phyloP scores from a whole-genome alignment of 2,113 vertebrate species.

The Crotalus helleri region DNA sequence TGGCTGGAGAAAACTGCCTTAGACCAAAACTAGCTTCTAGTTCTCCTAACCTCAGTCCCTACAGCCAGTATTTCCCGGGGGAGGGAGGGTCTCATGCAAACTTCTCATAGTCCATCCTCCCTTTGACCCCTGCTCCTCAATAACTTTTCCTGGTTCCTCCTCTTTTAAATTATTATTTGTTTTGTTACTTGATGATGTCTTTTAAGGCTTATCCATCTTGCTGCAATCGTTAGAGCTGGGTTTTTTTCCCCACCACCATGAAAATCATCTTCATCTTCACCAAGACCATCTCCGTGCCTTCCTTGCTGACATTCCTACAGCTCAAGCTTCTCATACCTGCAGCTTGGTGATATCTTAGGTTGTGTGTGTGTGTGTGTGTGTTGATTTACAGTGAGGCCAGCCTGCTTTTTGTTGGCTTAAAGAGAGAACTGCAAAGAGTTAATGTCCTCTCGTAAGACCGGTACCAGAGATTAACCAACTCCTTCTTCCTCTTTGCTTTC shows the following conservation, averaged over 20 bases:
- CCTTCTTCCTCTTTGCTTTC: slow-evolving; percentile 40
- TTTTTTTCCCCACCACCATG: too few relatives aligned
- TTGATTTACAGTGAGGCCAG: not conserved
- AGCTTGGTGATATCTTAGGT: not conserved
- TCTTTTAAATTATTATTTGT: not conserved
- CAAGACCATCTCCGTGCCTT: not conserved
- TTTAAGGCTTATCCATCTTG: not conserved
- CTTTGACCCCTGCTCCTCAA: slow-evolving; percentile 22
- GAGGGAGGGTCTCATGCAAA: not conserved
- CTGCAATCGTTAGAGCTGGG: not conserved
- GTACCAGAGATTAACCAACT: not conserved
- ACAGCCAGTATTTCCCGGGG: not conserved
- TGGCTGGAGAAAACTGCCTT: not conserved
- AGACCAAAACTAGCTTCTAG: not conserved
- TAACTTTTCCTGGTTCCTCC: slow-evolving; percentile 20
- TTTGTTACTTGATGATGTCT: not conserved
- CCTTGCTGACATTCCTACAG: not conserved
- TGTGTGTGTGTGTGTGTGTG: not conserved
- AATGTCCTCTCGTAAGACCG: not conserved
- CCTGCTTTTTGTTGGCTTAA: not conserved
- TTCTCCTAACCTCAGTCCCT: not conserved
- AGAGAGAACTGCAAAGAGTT: not conserved
- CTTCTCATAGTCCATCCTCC: not conserved
- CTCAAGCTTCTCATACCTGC: not conserved
- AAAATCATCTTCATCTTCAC: not conserved